A percentile compares a stretch with the other conserved stretches of the same genome.
phyloP scores from a whole-genome alignment of 2,113 vertebrate species.

The Oostethus manadensis region DNA sequence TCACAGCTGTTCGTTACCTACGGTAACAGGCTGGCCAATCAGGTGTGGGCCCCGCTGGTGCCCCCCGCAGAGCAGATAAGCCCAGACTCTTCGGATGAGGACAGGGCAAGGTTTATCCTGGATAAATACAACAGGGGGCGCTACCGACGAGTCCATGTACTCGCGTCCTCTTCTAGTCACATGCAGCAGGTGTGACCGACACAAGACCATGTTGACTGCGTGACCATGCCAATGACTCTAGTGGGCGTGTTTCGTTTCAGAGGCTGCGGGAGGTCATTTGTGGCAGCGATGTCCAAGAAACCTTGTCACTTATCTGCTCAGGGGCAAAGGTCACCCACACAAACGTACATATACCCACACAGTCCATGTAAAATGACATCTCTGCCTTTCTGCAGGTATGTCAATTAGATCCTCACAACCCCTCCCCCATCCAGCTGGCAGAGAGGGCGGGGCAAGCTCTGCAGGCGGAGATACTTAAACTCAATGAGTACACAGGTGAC shows the following conservation, averaged over 20 bases:
- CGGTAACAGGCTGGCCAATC: constrained; percentile 68
- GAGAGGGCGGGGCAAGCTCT: constrained; percentile 64
- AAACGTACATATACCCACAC: not conserved
- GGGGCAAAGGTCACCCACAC: constrained; percentile 61
- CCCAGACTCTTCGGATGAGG: constrained; percentile 42
- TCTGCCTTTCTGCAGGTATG: constrained; percentile 46
- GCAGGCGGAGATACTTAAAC: constrained; percentile 67
- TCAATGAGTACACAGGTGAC: constrained; percentile 71
- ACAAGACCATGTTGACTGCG: not conserved
- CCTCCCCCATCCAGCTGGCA: constrained; percentile 63
- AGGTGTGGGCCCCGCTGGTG: constrained; percentile 67
- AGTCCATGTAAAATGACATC: not conserved
- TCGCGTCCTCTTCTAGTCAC: constrained; percentile 43
- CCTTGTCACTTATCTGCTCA: constrained; percentile 70
- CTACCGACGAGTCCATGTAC: constrained; percentile 65
- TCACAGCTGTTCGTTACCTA: constrained; percentile 67
- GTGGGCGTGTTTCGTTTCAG: constrained; percentile 45
- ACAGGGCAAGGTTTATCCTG: constrained; percentile 64
- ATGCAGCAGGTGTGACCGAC: constrained; percentile 64
- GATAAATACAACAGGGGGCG: constrained; percentile 69
- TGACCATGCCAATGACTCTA: not conserved
- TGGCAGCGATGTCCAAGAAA: constrained; percentile 60
- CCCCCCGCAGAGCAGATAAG: constrained; percentile 60
- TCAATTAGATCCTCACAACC: constrained; percentile 42
- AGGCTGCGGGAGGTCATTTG: constrained; percentile 67